Evolutionary conservation across 2,888 invertebrate species (phyloP).

Genomic region (Punctoribates punctum): DNA sequence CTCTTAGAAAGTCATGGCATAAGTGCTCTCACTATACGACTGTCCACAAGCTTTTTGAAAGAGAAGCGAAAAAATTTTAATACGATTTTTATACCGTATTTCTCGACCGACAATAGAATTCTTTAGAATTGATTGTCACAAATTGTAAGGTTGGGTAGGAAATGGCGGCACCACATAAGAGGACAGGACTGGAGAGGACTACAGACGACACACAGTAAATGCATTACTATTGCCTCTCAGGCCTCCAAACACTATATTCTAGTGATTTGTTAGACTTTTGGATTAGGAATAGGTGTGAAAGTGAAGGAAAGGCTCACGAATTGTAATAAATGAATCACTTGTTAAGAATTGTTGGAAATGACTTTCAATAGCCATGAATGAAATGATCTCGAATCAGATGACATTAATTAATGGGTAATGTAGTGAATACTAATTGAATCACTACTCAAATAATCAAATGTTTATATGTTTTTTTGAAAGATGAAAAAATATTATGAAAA

Average conservation of each 20-base stretch:
- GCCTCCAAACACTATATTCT: constrained; percentile 6
- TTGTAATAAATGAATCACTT: not conserved
- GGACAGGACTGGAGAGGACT: not conserved
- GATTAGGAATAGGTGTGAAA: constrained; percentile 32
- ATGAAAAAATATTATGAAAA: too few relatives aligned
- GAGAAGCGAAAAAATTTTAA: constrained; percentile 30
- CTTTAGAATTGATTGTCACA: constrained; percentile 27
- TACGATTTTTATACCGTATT: constrained; percentile 29
- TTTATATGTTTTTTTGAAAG: too few relatives aligned
- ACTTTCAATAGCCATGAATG: not conserved
- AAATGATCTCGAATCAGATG: too few relatives aligned
- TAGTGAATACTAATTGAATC: too few relatives aligned
- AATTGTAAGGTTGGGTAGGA: constrained; percentile 20
- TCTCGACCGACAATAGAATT: not conserved
- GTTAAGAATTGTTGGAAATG: not conserved
- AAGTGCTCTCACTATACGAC: constrained; percentile 7
- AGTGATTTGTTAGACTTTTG: constrained; percentile 27
- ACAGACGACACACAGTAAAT: not conserved
- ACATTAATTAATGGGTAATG: too few relatives aligned
- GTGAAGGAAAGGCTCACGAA: not conserved
- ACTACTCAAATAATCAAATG: too few relatives aligned
- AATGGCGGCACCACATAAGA: constrained; percentile 15
- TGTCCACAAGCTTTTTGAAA: not conserved
- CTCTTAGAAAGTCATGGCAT: constrained; percentile 19
- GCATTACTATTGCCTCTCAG: not conserved